Percentiles rank a stretch among this genome's conserved stretches.
Evolutionary conservation across 2,888 invertebrate genomes (phyloP).

Genomic region (Agrochola litura): DNA sequence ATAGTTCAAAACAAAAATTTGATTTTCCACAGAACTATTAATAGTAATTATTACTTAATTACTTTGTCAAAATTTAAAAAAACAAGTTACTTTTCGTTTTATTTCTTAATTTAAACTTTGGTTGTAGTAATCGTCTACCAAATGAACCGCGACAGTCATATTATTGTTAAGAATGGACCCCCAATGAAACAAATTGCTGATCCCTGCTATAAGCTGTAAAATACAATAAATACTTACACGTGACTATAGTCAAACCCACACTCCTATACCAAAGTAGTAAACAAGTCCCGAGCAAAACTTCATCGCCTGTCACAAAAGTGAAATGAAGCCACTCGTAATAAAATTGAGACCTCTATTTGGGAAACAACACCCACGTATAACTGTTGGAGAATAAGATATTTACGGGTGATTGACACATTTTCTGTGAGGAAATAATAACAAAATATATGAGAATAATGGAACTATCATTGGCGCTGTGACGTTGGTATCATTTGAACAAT

Average conservation of each 20-base stretch:
- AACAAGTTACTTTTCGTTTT: too few species aligned
- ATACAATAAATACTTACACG: neutral
- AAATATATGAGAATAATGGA: conserved; percentile 21
- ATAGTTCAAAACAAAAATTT: too few species aligned
- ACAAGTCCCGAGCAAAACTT: conserved; percentile 55
- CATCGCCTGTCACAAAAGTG: conserved; percentile 65
- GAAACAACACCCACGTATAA: conserved; percentile 34
- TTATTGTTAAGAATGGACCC: too few species aligned
- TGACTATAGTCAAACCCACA: neutral
- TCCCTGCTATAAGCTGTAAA: neutral
- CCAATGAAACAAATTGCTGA: too few species aligned
- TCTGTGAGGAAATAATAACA: conserved; percentile 33
- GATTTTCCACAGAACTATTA: too few species aligned
- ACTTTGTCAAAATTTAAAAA: too few species aligned
- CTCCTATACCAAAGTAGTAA: conserved; percentile 17
- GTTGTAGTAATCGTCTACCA: too few species aligned
- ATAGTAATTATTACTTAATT: too few species aligned
- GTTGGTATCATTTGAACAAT: neutral
- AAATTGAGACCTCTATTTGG: conserved; percentile 43
- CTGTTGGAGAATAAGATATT: conserved; percentile 35
- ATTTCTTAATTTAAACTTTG: too few species aligned
- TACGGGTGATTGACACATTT: conserved; percentile 48
- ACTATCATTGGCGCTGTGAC: conserved; percentile 5
- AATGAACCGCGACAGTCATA: too few species aligned
- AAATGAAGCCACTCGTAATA: conserved; percentile 56